Conservation (phyloP, 1,140 invertebrate species). For the Drosophila aff. region DNA sequence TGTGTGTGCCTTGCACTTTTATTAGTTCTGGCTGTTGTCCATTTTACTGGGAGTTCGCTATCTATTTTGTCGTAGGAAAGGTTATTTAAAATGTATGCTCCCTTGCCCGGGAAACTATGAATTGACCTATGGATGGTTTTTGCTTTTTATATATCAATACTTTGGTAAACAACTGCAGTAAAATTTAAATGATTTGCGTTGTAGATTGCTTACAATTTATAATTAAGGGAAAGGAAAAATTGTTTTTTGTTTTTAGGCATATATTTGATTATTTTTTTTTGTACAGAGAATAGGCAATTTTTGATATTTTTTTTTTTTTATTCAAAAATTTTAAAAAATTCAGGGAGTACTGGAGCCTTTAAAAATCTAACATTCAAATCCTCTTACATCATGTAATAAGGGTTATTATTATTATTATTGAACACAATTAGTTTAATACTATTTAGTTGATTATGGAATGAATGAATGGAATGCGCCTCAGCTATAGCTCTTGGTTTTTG, state of each 20-base stretch:
- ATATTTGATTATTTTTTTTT: too few relatives aligned
- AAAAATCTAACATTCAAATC: too few relatives aligned
- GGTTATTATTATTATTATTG: too few relatives aligned
- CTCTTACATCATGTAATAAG: too few relatives aligned
- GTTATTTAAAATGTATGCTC: constrained; percentile 2
- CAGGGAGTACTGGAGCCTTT: too few relatives aligned
- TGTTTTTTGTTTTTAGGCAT: too few relatives aligned
- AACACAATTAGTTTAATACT: too few relatives aligned
- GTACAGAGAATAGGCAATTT: too few relatives aligned
- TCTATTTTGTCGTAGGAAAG: constrained; percentile 12
- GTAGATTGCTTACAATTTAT: too few relatives aligned
- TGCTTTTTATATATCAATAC: not conserved
- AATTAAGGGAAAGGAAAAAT: too few relatives aligned
- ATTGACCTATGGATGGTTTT: not conserved
- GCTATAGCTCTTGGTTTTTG: not conserved
- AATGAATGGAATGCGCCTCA: not conserved
- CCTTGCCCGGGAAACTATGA: not conserved
- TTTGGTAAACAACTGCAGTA: not conserved
- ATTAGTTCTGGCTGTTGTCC: constrained; percentile 53
- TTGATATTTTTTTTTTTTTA: too few relatives aligned
- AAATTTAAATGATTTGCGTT: not conserved
- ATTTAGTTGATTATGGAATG: not conserved
- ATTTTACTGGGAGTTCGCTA: constrained; percentile 15
- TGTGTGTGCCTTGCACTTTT: constrained; percentile 48
- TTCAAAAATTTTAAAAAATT: too few relatives aligned